Base-by-base conservation (phyloP, 2,888 invertebrate species). In the Diploptera punctata region DNA sequence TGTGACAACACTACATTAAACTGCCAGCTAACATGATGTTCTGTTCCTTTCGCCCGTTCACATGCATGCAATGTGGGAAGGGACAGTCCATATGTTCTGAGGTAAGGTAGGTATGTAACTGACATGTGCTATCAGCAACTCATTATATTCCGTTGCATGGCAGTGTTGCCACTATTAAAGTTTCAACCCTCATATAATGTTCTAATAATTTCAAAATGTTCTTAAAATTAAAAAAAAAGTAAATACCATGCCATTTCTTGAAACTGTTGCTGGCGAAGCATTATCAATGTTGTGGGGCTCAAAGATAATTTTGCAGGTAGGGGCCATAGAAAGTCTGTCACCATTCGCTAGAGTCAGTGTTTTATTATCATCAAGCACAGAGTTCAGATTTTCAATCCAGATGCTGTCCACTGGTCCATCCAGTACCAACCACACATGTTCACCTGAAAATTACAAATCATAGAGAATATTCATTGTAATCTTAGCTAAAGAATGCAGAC, bases 361-460 rank as follows among this genome's bases (percentile, higher is more conserved):
- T 84, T 95, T 96, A 81, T 98, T 98, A 79, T 98, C 98, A 82
- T 98, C 98, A 67, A 98, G 85, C 0, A 98, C 98, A 0, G 98
- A 98, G 83, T 98, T 98, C 76, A 98, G 88, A 84, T 98, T 98
- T 83, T 98, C 98, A 77, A 98, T 98, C 98, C 98, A 98, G 77
- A 98, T 97, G 78, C 97, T 95, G 81, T 98, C 98, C 0, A 98
- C 98, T 0, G 98, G 98, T 0, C 98, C 98, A 80, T 98, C 98
- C 49, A 98, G 84, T 0, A 98, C 95, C 60, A 98, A 83, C 98
- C 98, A 98, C 24, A 98, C 90, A 81, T 95, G 89, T 79, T 98
- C 98, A 2, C 87, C 89, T 88, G 77, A n/a, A 77, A n/a, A n/a
- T n/a, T n/a, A n/a, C n/a, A n/a, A n/a, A 76, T n/a, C 72, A 67